Percentiles rank a stretch among this genome's conserved stretches.
These are phyloP conservation scores for Zaprionus ghesquierei DNA, from an alignment of 1,140 invertebrate genomes.

Conservation along the genomic window DNA sequence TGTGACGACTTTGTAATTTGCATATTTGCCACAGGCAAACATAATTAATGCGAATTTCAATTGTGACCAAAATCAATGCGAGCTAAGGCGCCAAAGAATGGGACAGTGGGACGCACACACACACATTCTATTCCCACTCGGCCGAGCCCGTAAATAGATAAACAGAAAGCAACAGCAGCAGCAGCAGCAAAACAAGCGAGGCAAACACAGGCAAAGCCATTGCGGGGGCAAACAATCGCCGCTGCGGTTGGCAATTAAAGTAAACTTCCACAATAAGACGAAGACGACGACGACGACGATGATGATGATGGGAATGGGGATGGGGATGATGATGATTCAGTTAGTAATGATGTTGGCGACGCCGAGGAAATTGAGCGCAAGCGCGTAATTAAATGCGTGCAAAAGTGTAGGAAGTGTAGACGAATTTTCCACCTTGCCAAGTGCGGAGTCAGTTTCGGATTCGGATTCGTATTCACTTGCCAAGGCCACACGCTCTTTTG, in stretches of 20 bases:
- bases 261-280: slow-evolving; percentile 41
- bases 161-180: too few species aligned
- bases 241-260: slow-evolving; percentile 30
- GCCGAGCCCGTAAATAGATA: slow-evolving; percentile 23
- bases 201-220: slow-evolving; percentile 6
- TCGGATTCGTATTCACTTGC: not conserved
- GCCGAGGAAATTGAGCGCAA: slow-evolving; percentile 63
- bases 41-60: slow-evolving; percentile 42
- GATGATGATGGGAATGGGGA: slow-evolving; percentile 1
- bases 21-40: slow-evolving; percentile 41
- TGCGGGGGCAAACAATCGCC: slow-evolving; percentile 18
- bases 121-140: not conserved
- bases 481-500: slow-evolving; percentile 8
- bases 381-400: slow-evolving; percentile 61
- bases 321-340: not conserved
- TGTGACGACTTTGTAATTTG: slow-evolving; percentile 14
- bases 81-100: not conserved
- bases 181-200: slow-evolving; percentile 3
- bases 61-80: slow-evolving; percentile 33
- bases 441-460: not conserved
- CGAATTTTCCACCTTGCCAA: not conserved
- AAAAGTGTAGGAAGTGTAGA: not conserved
- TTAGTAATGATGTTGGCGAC: slow-evolving; percentile 8
- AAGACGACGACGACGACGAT: slow-evolving; percentile 1
- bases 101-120: not conserved